A percentile compares a stretch with the other conserved stretches of the same genome.
phyloP scores from a whole-genome alignment of 2,888 invertebrate species.

The Chrysomela aeneicollis region DNA sequence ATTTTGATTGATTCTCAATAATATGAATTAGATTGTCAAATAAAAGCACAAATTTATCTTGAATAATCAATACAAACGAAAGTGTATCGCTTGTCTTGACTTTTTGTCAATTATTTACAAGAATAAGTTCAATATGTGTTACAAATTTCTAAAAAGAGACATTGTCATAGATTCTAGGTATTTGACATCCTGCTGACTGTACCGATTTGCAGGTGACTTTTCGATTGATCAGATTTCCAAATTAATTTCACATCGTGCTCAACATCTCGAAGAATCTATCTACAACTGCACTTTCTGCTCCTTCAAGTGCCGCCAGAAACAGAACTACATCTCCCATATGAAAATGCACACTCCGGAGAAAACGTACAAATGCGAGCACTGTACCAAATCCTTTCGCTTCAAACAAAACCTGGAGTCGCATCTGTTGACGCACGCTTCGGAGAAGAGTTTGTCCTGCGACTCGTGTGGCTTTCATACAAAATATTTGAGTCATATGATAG shows the following conservation, averaged over 20 bases:
- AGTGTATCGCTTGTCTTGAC: no score
- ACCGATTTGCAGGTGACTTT: conserved; percentile 53
- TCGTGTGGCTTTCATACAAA: conserved; percentile 74
- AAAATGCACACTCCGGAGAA: conserved; percentile 68
- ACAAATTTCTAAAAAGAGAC: no score
- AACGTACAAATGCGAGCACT: conserved; percentile 67
- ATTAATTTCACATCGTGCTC: conserved; percentile 68
- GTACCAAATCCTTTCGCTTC: conserved; percentile 67
- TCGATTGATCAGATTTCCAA: conserved; percentile 63
- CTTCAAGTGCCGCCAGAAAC: conserved; percentile 66
- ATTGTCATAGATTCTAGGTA: no score
- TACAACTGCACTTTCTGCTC: conserved; percentile 66
- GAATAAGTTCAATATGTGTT: no score
- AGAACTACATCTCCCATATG: conserved; percentile 67
- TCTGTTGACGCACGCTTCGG: conserved; percentile 64
- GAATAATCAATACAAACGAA: no score
- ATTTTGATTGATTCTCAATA: no score
- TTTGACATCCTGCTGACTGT: no score
- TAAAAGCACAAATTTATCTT: no score
- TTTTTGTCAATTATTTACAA: no score
- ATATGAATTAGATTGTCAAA: no score
- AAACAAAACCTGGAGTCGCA: conserved; percentile 69
- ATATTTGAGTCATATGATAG: conserved; percentile 70
- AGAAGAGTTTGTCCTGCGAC: conserved; percentile 70
- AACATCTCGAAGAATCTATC: conserved; percentile 64